A percentile compares a stretch with the other conserved stretches of the same genome.
Conservation (phyloP, 1,140 invertebrate species). For the Cyphomyrmex costatus region DNA sequence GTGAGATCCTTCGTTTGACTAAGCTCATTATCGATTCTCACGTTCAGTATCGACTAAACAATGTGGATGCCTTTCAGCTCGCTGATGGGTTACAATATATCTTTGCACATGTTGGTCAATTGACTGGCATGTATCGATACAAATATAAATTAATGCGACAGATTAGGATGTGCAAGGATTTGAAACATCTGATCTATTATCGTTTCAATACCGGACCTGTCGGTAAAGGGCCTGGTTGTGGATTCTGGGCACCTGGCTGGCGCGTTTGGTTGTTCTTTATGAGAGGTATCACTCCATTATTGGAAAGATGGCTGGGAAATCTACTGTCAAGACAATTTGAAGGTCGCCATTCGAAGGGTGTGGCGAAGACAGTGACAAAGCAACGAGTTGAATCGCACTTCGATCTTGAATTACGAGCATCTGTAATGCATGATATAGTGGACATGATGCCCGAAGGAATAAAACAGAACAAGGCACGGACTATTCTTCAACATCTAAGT, state of each 20-base stretch:
- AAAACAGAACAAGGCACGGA: constrained; percentile 99
- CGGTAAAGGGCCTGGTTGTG: constrained; percentile 99
- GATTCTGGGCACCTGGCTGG: constrained; percentile 99
- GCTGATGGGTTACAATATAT: constrained; percentile 99
- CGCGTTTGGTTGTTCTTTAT: constrained; percentile 99
- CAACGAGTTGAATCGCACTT: constrained; percentile 99
- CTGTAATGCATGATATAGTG: constrained; percentile 99
- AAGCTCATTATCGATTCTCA: constrained; percentile 99
- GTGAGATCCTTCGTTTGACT: constrained; percentile 98
- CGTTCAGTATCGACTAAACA: constrained; percentile 99
- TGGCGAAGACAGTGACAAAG: constrained; percentile 99
- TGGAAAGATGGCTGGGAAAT: constrained; percentile 99
- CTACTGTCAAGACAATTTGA: constrained; percentile 99
- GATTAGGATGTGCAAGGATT: constrained; percentile 99
- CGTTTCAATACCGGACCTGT: constrained; percentile 99
- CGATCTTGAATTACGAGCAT: constrained; percentile 98
- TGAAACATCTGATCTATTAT: constrained; percentile 99
- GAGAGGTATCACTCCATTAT: constrained; percentile 98
- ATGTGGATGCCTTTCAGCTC: constrained; percentile 99
- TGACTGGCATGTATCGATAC: constrained; percentile 99
- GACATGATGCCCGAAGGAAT: constrained; percentile 99
- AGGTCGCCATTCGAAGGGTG: constrained; percentile 99
- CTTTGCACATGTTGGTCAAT: constrained; percentile 99
- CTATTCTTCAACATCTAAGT: constrained; percentile 99
- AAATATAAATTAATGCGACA: constrained; percentile 99